A percentile compares a stretch with the other conserved stretches of the same genome.
Conservation (phyloP, 2,797 vertebrate genomes). For the Nothura maculosa region DNA sequence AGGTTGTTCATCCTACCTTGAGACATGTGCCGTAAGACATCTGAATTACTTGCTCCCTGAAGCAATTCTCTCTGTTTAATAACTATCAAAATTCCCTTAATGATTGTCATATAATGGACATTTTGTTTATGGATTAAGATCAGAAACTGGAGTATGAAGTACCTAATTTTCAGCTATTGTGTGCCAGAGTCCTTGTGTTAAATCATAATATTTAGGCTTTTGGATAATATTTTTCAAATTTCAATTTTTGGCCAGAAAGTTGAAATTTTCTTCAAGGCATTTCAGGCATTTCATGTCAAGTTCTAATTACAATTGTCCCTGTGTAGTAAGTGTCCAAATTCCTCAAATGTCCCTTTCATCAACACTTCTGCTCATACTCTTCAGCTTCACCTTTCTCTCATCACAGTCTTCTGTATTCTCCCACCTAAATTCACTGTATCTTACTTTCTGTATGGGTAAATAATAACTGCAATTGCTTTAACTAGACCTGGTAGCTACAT, state of each 20-base stretch:
- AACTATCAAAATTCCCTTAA: not conserved
- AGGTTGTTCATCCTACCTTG: not conserved
- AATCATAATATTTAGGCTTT: not conserved
- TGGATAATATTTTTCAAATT: not conserved
- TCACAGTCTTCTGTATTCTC: accelerated
- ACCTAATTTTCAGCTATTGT: not conserved
- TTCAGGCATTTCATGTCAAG: not conserved
- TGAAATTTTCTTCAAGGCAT: not conserved
- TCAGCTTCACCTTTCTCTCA: not conserved
- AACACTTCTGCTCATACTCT: not conserved
- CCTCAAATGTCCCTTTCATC: not conserved
- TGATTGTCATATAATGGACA: not conserved
- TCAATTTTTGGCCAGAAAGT: not conserved
- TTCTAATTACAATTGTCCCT: not conserved
- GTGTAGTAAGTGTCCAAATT: not conserved
- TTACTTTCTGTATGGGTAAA: not conserved
- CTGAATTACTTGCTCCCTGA: not conserved
- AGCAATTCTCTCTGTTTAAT: not conserved
- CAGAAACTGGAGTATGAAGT: not conserved
- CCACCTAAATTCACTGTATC: not conserved
- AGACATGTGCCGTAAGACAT: not conserved
- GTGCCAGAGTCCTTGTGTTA: not conserved
- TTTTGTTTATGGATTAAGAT: not conserved
- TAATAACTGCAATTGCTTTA: not conserved
- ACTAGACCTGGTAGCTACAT: not conserved